Percentiles rank a stretch among this genome's conserved stretches.
phyloP scores from a whole-genome alignment of 2,797 vertebrate genomes.

The Loris lydekkerianus region DNA sequence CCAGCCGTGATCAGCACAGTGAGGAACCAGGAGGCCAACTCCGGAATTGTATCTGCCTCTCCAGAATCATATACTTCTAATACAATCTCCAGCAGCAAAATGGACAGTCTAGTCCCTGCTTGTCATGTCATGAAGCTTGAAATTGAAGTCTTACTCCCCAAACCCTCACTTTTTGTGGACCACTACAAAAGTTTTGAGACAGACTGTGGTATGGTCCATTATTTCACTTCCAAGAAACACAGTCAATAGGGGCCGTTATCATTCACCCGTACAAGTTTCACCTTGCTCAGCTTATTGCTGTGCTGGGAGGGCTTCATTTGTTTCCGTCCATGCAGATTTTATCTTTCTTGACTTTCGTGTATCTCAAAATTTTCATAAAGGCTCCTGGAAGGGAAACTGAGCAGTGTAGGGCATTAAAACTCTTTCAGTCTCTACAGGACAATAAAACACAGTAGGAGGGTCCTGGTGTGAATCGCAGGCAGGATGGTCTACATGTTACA shows the following conservation, averaged over 20 bases:
- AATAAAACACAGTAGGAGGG: not conserved
- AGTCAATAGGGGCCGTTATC: too few species aligned
- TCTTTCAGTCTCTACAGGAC: not conserved
- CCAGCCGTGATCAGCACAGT: not conserved
- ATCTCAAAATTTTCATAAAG: too few species aligned
- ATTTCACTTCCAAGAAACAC: too few species aligned
- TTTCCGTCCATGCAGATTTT: too few species aligned
- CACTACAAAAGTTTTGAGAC: too few species aligned
- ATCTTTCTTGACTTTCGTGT: too few species aligned
- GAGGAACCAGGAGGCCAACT: not conserved
- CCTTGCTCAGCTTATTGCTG: too few species aligned
- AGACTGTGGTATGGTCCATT: too few species aligned
- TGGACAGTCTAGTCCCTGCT: not conserved
- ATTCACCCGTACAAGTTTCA: too few species aligned
- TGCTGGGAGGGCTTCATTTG: too few species aligned
- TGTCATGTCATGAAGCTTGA: not conserved
- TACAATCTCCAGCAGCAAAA: not conserved
- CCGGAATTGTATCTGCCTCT: not conserved
- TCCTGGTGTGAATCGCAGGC: not conserved
- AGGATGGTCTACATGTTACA: not conserved
- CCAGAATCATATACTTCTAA: not conserved
- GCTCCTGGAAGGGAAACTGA: not conserved
- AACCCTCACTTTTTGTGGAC: not conserved
- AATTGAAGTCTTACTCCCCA: not conserved
- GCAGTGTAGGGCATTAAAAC: not conserved